phyloP scores from a whole-genome alignment of 2,888 invertebrate species.

The Phengaris alcon region DNA sequence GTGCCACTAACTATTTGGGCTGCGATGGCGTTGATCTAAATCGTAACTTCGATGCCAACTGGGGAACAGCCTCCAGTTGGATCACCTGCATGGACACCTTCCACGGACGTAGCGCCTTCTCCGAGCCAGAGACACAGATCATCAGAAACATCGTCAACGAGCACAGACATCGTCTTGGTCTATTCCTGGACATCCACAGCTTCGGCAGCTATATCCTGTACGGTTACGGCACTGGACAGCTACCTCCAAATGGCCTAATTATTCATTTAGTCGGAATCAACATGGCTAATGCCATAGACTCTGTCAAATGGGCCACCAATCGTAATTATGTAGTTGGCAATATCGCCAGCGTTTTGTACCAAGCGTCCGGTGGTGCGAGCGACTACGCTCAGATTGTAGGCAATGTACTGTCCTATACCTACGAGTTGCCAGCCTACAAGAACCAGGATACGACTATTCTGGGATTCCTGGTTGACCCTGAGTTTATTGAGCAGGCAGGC shows the following conservation, averaged over 20 bases:
- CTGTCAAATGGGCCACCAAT: constrained; percentile 62
- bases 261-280: constrained; percentile 59
- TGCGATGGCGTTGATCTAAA: constrained; percentile 87
- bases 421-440: constrained; percentile 75
- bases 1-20: constrained; percentile 53
- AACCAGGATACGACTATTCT: constrained; percentile 3
- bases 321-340: constrained; percentile 74
- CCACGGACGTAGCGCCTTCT: constrained; percentile 81
- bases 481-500: constrained; percentile 78
- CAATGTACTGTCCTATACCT: constrained; percentile 78
- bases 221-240: constrained; percentile 57
- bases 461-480: constrained; percentile 46
- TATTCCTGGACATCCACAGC: constrained; percentile 87
- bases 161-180: constrained; percentile 68
- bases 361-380: constrained; percentile 81
- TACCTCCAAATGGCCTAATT: constrained; percentile 71
- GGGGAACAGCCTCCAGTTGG: constrained; percentile 77
- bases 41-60: constrained; percentile 85
- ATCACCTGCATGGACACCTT: constrained; percentile 80
- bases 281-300: constrained; percentile 67
- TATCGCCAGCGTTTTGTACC: constrained; percentile 71
- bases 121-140: constrained; percentile 82
- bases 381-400: constrained; percentile 80
- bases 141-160: constrained; percentile 78
- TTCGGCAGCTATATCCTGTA: constrained; percentile 82